Percentiles rank a stretch among this genome's conserved stretches.
Conservation (phyloP, 2,113 vertebrate species). For the Laterallus jamaicensis region DNA sequence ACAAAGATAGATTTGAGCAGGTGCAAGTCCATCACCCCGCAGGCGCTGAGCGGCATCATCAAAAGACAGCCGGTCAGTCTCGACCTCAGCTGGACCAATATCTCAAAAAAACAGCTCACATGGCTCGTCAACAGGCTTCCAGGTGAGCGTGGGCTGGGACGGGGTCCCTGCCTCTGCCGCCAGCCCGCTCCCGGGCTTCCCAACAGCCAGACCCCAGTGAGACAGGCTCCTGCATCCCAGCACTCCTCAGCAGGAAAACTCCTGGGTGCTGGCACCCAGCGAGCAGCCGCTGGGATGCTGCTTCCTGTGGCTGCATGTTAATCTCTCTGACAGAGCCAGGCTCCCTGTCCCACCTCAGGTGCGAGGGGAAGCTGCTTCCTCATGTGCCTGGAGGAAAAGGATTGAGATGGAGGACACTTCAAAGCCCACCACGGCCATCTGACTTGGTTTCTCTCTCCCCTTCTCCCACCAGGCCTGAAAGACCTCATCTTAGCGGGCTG, state of each 20-base stretch:
- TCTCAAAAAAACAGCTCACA: constrained; percentile 96
- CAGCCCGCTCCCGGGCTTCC: neutral
- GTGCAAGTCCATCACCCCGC: constrained; percentile 91
- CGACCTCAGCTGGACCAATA: constrained; percentile 96
- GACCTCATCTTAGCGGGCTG: constrained; percentile 94
- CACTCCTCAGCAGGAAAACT: neutral
- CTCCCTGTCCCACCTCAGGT: neutral
- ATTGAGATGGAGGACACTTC: neutral
- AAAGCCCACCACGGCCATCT: neutral
- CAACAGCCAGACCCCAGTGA: rapidly evolving
- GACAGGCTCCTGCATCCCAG: neutral
- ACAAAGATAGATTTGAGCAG: constrained; percentile 92
- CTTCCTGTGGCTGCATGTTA: neutral
- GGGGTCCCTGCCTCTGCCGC: neutral
- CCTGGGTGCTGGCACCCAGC: neutral
- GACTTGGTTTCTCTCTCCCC: neutral
- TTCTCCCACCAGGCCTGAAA: constrained; percentile 82
- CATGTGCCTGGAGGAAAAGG: neutral
- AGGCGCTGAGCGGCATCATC: constrained; percentile 95
- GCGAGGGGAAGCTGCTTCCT: neutral
- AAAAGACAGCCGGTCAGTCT: constrained; percentile 93
- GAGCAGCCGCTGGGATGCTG: rapidly evolving
- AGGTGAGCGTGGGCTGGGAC: constrained; percentile 70
- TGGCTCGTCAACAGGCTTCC: constrained; percentile 96
- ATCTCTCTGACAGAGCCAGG: neutral